Conservation (phyloP, 2,888 invertebrate genomes). For the Pocota personata region DNA sequence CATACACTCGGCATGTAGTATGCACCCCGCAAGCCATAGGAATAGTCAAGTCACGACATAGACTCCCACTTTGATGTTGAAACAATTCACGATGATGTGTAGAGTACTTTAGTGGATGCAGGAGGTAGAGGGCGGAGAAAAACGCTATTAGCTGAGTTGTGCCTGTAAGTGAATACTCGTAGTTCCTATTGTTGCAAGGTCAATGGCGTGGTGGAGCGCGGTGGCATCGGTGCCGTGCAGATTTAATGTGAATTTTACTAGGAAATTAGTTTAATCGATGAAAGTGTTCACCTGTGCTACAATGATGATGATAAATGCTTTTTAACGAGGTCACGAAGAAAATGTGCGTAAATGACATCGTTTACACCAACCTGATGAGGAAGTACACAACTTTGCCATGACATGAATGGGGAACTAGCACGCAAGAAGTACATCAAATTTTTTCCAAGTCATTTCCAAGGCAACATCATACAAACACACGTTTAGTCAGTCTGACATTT, state of each 20-base stretch:
- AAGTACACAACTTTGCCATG: not conserved
- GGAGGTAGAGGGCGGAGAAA: not conserved
- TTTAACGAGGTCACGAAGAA: slow-evolving; percentile 52
- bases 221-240: not conserved
- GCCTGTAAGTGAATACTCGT: slow-evolving; percentile 24
- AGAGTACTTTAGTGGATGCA: not conserved
- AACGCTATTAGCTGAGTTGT: slow-evolving; percentile 40
- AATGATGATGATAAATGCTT: slow-evolving; percentile 31
- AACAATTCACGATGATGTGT: slow-evolving; percentile 29
- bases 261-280: slow-evolving; percentile 55
- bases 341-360: slow-evolving; percentile 57
- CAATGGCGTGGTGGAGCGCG: slow-evolving; percentile 32
- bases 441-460: not conserved
- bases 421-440: slow-evolving; percentile 19
- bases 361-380: slow-evolving; percentile 32
- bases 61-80: slow-evolving; percentile 21
- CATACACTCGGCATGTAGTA: slow-evolving; percentile 1
- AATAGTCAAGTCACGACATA: slow-evolving; percentile 54
- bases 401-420: slow-evolving; percentile 5
- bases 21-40: slow-evolving; percentile 33
- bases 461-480: not conserved
- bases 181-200: slow-evolving; percentile 45
- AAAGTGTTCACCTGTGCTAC: slow-evolving; percentile 21
- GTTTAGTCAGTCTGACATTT: not conserved
- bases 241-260: slow-evolving; percentile 28